These are phyloP conservation scores for Sinonovacula constricta DNA, from an alignment of 1,140 invertebrate species.

Conservation along the genomic window DNA sequence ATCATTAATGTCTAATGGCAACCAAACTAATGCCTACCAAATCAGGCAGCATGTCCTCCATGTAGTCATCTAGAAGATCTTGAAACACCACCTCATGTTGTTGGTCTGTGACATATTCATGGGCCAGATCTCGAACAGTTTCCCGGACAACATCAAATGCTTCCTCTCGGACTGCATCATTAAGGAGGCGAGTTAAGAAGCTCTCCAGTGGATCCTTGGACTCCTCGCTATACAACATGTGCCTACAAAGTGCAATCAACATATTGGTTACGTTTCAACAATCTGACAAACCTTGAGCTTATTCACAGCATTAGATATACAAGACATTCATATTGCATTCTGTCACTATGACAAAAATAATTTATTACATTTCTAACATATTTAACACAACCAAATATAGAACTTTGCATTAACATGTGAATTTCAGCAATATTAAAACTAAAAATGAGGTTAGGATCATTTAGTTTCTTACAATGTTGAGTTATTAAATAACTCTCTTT, in stretches of 20 bases:
- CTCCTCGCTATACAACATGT: constrained; percentile 31
- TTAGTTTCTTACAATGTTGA: no score
- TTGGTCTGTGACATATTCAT: constrained; percentile 54
- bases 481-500: no score
- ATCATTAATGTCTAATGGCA: not conserved
- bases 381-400: not conserved
- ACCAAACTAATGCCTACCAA: constrained; percentile 3
- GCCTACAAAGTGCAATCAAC: constrained; percentile 3
- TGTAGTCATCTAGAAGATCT: constrained; percentile 62
- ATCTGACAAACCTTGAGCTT: not conserved
- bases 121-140: constrained; percentile 59
- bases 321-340: not conserved
- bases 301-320: not conserved
- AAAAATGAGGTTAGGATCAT: no score
- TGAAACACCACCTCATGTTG: constrained; percentile 50
- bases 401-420: constrained; percentile 9
- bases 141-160: constrained; percentile 61
- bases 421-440: not conserved
- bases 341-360: not conserved
- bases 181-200: constrained; percentile 34
- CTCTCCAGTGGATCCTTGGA: constrained; percentile 32
- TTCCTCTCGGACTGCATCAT: constrained; percentile 57
- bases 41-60: constrained; percentile 57
- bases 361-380: not conserved
- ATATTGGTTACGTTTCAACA: not conserved